These are phyloP conservation scores for Allacma fusca DNA, from an alignment of 2,888 invertebrate species.

Conservation along the genomic window DNA sequence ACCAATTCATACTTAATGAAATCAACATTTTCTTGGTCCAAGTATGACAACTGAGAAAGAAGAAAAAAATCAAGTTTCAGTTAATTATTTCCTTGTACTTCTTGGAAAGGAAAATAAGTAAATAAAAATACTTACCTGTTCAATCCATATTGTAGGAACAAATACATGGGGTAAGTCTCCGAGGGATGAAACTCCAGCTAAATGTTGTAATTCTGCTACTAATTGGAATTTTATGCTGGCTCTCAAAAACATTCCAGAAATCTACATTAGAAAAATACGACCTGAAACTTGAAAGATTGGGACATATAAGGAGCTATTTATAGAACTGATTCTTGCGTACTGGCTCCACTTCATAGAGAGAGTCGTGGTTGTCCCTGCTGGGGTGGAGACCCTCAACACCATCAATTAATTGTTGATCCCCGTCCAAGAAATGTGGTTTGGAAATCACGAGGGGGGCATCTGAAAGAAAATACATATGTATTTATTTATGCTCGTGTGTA, in stretches of 20 bases:
- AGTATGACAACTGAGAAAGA: too few relatives aligned
- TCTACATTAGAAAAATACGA: background rate
- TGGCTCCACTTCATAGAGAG: slow-evolving; percentile 14
- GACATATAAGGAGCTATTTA: too few relatives aligned
- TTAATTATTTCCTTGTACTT: too few relatives aligned
- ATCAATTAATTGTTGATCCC: background rate
- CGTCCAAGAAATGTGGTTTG: slow-evolving; percentile 33
- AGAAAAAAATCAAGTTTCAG: too few relatives aligned
- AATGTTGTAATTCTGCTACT: background rate
- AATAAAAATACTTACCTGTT: background rate
- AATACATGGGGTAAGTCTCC: background rate
- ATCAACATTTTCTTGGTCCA: too few relatives aligned
- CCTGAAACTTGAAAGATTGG: too few relatives aligned
- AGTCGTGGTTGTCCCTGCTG: background rate
- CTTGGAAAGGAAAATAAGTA: too few relatives aligned
- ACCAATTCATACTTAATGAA: too few relatives aligned
- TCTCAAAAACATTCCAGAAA: background rate
- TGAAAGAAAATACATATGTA: background rate
- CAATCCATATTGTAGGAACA: background rate
- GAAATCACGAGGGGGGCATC: slow-evolving; percentile 23
- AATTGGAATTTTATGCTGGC: background rate
- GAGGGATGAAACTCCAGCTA: background rate
- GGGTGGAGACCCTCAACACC: background rate
- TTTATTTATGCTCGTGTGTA: background rate
- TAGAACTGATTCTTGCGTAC: background rate